phyloP scores from a whole-genome alignment of 53 echinoderm and acorn worm species.

The Luidia sarsii region DNA sequence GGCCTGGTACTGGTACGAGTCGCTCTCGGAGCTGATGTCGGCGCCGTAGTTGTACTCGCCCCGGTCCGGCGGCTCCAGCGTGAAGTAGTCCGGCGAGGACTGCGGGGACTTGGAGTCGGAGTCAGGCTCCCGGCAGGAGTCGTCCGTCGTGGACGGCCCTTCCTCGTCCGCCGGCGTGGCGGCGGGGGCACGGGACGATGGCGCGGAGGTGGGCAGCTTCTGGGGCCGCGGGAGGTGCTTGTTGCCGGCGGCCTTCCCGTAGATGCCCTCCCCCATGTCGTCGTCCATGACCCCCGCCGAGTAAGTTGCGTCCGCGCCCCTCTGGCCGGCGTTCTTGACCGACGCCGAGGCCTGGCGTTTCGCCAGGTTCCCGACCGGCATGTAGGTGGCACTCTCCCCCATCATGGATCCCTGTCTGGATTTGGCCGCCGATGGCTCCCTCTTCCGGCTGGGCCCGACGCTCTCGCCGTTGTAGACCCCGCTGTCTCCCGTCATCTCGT shows the following conservation, averaged over 20 bases:
- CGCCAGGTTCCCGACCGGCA: not conserved
- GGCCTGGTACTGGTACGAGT: constrained; percentile 8
- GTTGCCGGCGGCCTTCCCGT: not conserved
- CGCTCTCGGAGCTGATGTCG: constrained; percentile 47
- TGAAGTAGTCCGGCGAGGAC: constrained; percentile 13
- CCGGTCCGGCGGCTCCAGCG: constrained; percentile 11
- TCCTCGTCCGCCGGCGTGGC: not conserved
- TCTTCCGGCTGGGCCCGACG: not conserved
- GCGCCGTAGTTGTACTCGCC: constrained; percentile 39
- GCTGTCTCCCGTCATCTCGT: constrained; percentile 19
- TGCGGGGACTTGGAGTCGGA: not conserved
- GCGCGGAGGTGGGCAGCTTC: not conserved
- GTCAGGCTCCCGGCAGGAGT: constrained; percentile 4
- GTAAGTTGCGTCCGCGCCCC: not conserved
- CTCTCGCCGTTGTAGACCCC: constrained; percentile 9
- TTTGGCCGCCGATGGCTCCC: not conserved
- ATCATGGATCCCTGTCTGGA: constrained; percentile 14
- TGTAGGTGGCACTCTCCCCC: constrained; percentile 28
- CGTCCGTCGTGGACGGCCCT: constrained; percentile 11
- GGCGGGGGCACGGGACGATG: constrained; percentile 21
- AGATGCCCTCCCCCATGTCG: constrained; percentile 12
- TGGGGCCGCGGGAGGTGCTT: not conserved
- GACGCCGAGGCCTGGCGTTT: not conserved
- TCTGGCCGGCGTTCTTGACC: not conserved
- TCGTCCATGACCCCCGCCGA: constrained; percentile 12